Evolutionary conservation across 2,888 invertebrate species (phyloP), one percentile per base, ranked within the genome.

Genomic region (Eretmocerus hayati): DNA sequence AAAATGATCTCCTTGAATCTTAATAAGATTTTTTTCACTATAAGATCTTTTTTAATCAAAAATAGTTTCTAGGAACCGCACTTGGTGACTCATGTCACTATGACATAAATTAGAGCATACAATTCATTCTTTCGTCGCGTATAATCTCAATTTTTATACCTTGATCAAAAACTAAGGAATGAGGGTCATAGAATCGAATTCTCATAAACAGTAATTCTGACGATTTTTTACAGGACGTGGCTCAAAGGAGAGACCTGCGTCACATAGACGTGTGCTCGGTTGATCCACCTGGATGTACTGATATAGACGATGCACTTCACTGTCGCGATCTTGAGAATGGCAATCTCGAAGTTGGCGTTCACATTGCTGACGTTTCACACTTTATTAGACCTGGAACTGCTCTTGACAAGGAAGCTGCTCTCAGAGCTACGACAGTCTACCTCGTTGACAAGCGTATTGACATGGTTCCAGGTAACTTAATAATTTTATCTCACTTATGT

Each of bases 321-420:
- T 95, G 94, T 60, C 77, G 84, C 18, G 73, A 77, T 32, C 72
- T 94, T 19, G 75, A 78, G 0, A 85, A 85, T 63, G 84, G 85
- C 4, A 84, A 83, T 61, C 77, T 80, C 39, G 87, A 92, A 75
- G 84, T 95, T 39, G 97, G 97, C 15, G 97, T 99, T 0, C 99
- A 99, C 65, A 99, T 99, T 53, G 99, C 99, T 5, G 99, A 99
- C 75, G 99, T 99, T 6, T 91, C 94, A 2, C 90, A 99, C 74
- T 99, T 97, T 64, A 92, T 99, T 51, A 76, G 92, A 36, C 95
- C 96, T 0, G 84, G 89, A 45, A 94, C 89, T 26, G 90, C 96
- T 0, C 68, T 99, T 42, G 97, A 99, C 63, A 78, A 81, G 57
- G 96, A 97, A 71, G 97, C 97, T 0, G 88, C 91, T 0, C 78